Evolutionary conservation across 2,888 invertebrate species (phyloP).

Genomic region (Parnassius mnemosyne): DNA sequence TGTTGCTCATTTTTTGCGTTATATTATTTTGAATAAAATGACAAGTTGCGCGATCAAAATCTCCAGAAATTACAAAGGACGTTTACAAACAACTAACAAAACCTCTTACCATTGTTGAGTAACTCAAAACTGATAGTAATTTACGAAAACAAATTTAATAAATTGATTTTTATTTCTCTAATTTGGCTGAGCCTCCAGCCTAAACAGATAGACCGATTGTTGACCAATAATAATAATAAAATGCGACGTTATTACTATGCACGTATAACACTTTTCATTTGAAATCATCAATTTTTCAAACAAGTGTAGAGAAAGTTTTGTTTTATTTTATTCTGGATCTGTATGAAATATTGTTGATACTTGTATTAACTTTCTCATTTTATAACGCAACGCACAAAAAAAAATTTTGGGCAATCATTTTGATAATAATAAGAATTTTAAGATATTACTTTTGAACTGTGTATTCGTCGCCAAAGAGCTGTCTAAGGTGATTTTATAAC

Average conservation of each 20-base stretch:
- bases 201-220: too few species aligned
- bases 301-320: neutral
- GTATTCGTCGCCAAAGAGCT: constrained; percentile 42
- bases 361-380: constrained; percentile 15
- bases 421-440: constrained; percentile 30
- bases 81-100: too few species aligned
- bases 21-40: too few species aligned
- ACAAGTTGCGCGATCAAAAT: too few species aligned
- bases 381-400: constrained; percentile 47
- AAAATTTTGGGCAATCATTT: constrained; percentile 28
- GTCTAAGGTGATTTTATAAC: constrained; percentile 50
- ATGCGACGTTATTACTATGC: constrained; percentile 25
- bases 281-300: constrained; percentile 1
- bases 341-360: neutral
- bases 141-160: too few species aligned
- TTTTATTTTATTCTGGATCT: neutral
- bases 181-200: too few species aligned
- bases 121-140: too few species aligned
- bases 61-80: too few species aligned
- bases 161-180: too few species aligned
- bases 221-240: constrained; percentile 26
- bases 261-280: neutral
- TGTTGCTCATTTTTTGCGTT: too few species aligned
- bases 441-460: constrained; percentile 34
- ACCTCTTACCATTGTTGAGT: too few species aligned